Evolutionary conservation across 2,888 invertebrate species (phyloP).

Genomic region (Pollenia griseotomentosa): DNA sequence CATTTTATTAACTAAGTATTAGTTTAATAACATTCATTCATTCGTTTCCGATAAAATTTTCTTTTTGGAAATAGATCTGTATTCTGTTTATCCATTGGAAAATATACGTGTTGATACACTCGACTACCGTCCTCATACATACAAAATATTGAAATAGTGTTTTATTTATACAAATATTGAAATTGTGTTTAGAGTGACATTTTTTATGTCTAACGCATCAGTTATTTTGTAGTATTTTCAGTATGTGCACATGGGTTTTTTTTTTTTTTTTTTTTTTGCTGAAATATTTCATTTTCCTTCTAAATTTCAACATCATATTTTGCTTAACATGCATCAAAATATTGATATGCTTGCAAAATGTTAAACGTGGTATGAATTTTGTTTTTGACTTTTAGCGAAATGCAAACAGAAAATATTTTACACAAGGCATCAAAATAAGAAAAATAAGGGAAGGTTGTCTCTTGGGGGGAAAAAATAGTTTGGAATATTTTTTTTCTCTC

Average conservation of each 20-base stretch:
- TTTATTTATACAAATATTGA: conserved; percentile 7
- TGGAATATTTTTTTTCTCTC: too few species aligned
- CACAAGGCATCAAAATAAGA: neutral
- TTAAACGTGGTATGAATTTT: conserved; percentile 22
- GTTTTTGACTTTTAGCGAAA: neutral
- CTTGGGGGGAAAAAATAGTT: too few species aligned
- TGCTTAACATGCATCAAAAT: neutral
- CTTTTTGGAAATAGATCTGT: conserved; percentile 2
- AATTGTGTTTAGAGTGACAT: neutral
- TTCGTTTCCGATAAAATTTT: neutral
- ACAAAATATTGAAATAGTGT: conserved; percentile 2
- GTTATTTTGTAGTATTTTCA: neutral
- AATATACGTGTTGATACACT: conserved; percentile 30
- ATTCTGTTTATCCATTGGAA: conserved; percentile 37
- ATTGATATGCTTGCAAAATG: neutral
- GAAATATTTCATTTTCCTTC: conserved; percentile 1
- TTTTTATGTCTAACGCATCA: neutral
- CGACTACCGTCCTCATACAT: neutral
- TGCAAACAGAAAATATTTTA: neutral
- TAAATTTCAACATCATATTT: neutral
- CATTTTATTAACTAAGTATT: neutral
- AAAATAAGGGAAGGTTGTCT: neutral
- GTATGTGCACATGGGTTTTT: too few species aligned
- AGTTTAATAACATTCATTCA: neutral
- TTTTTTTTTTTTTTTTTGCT: too few species aligned